A percentile compares a stretch with the other conserved stretches of the same genome.
These are phyloP conservation scores for Notarius quadriscutis DNA, from an alignment of 2,113 vertebrate species.

Conservation along the genomic window DNA sequence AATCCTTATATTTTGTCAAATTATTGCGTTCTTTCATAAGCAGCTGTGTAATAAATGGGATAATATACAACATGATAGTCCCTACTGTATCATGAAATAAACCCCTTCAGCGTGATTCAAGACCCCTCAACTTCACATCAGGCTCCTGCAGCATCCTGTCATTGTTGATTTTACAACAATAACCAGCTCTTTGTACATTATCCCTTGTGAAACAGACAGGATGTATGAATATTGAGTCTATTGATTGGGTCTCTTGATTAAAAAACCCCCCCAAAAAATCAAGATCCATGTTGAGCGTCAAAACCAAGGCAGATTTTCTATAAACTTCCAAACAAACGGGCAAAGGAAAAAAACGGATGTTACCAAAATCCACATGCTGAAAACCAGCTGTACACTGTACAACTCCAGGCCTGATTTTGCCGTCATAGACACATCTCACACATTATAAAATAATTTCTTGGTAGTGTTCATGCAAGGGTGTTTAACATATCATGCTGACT, in stretches of 20 bases:
- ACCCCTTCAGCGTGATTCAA: too few species aligned
- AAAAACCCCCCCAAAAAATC: too few species aligned
- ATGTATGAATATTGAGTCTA: not conserved
- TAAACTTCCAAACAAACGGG: not conserved
- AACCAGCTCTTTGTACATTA: too few species aligned
- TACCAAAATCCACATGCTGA: not conserved
- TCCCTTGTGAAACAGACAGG: not conserved
- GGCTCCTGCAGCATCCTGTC: too few species aligned
- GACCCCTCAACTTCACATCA: too few species aligned
- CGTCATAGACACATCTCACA: not conserved
- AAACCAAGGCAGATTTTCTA: not conserved
- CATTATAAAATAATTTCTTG: not conserved
- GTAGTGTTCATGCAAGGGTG: not conserved
- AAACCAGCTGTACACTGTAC: not conserved
- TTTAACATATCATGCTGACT: not conserved
- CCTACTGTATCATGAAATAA: too few species aligned
- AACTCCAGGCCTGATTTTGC: not conserved
- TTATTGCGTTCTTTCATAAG: too few species aligned
- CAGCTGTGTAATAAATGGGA: too few species aligned
- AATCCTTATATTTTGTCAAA: too few species aligned
- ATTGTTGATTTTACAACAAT: too few species aligned
- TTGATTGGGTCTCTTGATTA: too few species aligned
- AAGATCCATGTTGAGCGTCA: not conserved
- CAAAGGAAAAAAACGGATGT: not conserved
- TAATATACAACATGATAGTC: too few species aligned